Base-by-base conservation (phyloP, 2,797 vertebrate genomes). In the Sarcophilus harrisii region DNA sequence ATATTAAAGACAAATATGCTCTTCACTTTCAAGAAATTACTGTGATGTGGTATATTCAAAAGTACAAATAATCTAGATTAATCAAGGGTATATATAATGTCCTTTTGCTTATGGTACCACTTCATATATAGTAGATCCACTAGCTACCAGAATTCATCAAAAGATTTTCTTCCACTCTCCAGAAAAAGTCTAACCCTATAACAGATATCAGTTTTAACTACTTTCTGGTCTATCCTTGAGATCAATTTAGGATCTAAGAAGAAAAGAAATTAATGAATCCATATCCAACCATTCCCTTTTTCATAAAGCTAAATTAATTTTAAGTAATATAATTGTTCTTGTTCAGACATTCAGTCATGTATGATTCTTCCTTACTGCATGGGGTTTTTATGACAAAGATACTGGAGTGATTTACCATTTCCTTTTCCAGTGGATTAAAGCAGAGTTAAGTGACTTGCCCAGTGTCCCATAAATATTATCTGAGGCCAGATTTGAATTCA, bases 221-320 rank as follows among this genome's bases (percentile, higher is more conserved):
- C 91, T 24, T 58, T 54, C 13, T 57, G 16, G 4, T 95, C 90
- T 81, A 29, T 38, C 1, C 18, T 90, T 89, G 59, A 95, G 95
- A 94, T 58, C 87, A 90, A 90, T 89, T 12, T 24, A 58, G 3
- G 24, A 32, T 66, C 94, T 58, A 93, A 93, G 92, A 91, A 59
- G 12, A 14, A 29, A 49, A 9, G 1, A 8, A 24, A 4, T 21
- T 30, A 11, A 29, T n/a, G 24, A 60, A 92, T 57, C 0, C 16
- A 90, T 92, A 38, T 38, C 10, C 27, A 91, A 87, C 4, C 0
- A 87, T 32, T 2, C 10, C 59, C n/a, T 94, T 45, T 91, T 45
- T 90, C 54, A 66, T 57, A 95, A 93, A 29, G 57, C 38, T 58
- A 57, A 92, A 58, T 95, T 28, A 30, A 0, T 54, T 81, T 73